Base-by-base conservation (phyloP, 2,888 invertebrate genomes). In the Apomyelois bistriatella region DNA sequence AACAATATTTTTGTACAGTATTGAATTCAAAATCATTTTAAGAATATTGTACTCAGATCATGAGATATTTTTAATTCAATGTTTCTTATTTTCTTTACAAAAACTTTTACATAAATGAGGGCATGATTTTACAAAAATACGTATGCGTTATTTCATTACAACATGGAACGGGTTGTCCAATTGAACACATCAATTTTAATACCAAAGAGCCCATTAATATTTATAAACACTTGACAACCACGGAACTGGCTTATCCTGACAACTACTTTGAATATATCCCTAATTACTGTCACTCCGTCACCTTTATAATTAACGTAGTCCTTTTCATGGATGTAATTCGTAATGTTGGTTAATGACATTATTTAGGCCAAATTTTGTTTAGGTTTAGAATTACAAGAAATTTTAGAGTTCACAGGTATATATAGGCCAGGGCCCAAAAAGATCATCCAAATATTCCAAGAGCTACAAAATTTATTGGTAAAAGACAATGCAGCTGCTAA, bases 131-230 rank as follows among this genome's bases (percentile, higher is more conserved):
- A 40, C 40, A 40, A 40, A 40, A 41, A 38, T n/a, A 28, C 30
- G 3, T 22, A 16, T 10, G 16, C n/a, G 15, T 40, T 22, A 48
- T 17, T 48, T 13, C 30, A 50, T 30, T 37, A 22, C 48, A 38
- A 15, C 16, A 8, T 12, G 22, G 40, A 41, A 40, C 40, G 40
- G 42, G 42, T 52, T 43, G 43, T n/a, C 42, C 77, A 85, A 83
- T 79, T 80, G 82, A 71, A 74, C 70, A 70, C 84, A 86, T 86
- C 82, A 81, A 85, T 88, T 83, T 82, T 74, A 85, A 85, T 85
- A 78, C 68, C 68, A 79, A 74, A 75, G 73, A 72, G 58, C 69
- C 70, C 72, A 81, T 85, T 82, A 81, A 83, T 84, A 83, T 83
- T 82, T 79, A 85, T 85, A 70, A 76, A 74, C 64, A 30, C 15